Conservation (phyloP, 1,140 invertebrate genomes). For the Ostrea denselamellosa region DNA sequence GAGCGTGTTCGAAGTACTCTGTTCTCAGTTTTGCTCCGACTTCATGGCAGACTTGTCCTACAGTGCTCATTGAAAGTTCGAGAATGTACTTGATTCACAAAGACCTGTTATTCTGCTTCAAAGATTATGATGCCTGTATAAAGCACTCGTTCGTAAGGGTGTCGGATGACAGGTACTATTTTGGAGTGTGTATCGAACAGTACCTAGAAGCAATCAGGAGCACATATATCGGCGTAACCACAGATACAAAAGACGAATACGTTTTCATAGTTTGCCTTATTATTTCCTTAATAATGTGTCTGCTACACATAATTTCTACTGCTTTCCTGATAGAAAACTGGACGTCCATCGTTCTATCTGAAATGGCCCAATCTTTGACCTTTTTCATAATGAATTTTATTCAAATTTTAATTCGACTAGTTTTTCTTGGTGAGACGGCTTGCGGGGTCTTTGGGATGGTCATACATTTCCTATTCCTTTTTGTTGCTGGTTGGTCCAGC, state of each 20-base stretch:
- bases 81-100: background rate
- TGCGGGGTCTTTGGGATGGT: conserved; percentile 9
- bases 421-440: background rate
- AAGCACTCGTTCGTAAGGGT: background rate
- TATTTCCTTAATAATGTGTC: background rate
- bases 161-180: background rate
- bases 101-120: background rate
- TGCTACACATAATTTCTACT: conserved; percentile 5
- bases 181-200: background rate
- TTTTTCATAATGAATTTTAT: background rate
- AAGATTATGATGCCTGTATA: background rate
- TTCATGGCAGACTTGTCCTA: background rate
- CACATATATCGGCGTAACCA: background rate
- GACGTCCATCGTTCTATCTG: background rate
- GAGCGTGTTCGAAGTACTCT: background rate
- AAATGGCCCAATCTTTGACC: background rate
- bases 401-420: background rate
- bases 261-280: background rate
- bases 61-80: background rate
- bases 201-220: background rate
- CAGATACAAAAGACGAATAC: background rate
- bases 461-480: background rate
- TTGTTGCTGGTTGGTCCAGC: background rate
- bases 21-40: background rate
- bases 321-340: background rate